Evolutionary conservation across 2,888 invertebrate genomes (phyloP).

Genomic region (Zele albiditarsus): DNA sequence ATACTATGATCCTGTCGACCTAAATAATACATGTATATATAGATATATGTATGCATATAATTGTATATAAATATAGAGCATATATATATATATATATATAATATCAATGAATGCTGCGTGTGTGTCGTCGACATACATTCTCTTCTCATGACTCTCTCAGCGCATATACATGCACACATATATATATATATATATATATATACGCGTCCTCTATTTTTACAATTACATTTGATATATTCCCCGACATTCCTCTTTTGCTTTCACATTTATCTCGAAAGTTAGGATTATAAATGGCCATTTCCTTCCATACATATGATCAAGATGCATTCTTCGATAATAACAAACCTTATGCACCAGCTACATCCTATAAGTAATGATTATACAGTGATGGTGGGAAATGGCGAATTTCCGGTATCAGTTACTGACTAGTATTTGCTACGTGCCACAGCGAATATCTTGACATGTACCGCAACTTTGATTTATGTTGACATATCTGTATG

Average conservation of each 20-base stretch:
- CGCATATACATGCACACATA: not conserved
- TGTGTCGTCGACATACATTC: not conserved
- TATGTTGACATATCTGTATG: no score
- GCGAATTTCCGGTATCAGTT: not conserved
- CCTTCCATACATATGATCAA: not conserved
- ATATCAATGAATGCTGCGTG: slow-evolving; percentile 9
- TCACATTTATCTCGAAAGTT: slow-evolving; percentile 8
- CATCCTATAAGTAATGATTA: not conserved
- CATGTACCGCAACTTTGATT: not conserved
- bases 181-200: not conserved
- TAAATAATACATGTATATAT: slow-evolving; percentile 20
- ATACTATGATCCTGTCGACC: slow-evolving; percentile 28
- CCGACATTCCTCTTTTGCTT: not conserved
- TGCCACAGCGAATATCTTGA: not conserved
- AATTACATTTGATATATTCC: not conserved
- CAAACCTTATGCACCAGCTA: not conserved
- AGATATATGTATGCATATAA: not conserved
- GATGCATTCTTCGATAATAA: not conserved
- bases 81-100: not conserved
- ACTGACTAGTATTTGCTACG: not conserved
- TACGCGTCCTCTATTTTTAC: not conserved
- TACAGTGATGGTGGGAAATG: not conserved
- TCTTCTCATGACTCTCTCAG: not conserved
- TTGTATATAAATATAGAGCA: not conserved
- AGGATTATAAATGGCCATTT: not conserved